Base-by-base conservation (phyloP, 2,113 vertebrate genomes). In the Acrocephalus arundinaceus region DNA sequence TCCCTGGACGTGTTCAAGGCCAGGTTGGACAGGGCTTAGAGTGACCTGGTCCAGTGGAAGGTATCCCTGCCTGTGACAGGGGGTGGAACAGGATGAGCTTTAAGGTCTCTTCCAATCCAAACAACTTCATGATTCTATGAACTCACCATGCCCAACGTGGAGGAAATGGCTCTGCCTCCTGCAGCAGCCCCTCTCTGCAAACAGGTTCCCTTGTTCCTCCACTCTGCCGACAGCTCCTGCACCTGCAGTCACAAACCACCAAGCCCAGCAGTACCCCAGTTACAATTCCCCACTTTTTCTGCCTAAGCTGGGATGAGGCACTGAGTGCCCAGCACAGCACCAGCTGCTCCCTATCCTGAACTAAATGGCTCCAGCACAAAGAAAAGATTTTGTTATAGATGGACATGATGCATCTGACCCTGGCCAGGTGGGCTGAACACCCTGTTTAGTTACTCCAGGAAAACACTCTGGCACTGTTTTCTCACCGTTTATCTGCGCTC, bases 151-250 rank as follows among this genome's bases (percentile, higher is more conserved):
- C 67, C 98, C 98, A 10, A 98, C 20, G 52, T 97, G 97, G 82
- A 98, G 93, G 74, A 97, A 97, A 81, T 97, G 98, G 72, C 94
- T 98, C 49, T 98, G 98, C 63, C 98, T 96, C 94, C 94, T 97
- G 95, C 98, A 98, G 96, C 98, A 99, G 17, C 97, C 87, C 61
- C 97, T 97, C 85, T 98, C 97, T 52, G 97, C 95, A 66, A 97
- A 97, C 70, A 98, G 80, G 85, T 98, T 98, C 67, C 94, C 96
- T 66, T 84, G 93, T 41, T 97, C 97, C 6, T 45, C 62, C 25
- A 87, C 94, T 79, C 96, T 97, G 87, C 79, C 35, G 10, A 95
- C 1, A 6, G 96, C 96, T 61, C 91, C 96, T 0, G 72, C 82
- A 83, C 93, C 98, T 98, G 74, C 14, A 4, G 37, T 1, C 65